Conservation (phyloP, 2,797 vertebrate genomes). For the Gouania willdenowi region DNA sequence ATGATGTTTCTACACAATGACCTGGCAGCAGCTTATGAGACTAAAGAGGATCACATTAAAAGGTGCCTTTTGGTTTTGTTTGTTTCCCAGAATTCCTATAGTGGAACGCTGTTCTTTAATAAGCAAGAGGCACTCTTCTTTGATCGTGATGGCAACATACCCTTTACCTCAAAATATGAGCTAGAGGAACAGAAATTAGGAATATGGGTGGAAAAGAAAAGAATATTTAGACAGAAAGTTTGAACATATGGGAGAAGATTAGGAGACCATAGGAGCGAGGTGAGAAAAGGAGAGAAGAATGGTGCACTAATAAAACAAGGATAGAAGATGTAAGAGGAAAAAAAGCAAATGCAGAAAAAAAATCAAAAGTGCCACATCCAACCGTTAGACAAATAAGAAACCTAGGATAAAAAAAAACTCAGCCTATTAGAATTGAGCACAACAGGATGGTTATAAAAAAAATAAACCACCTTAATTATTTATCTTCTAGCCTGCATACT, state of each 20-base stretch:
- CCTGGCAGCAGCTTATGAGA: constrained; percentile 28
- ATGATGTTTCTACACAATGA: constrained; percentile 18
- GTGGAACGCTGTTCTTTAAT: constrained; percentile 68
- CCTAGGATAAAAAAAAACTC: constrained; percentile 41
- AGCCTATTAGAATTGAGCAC: constrained; percentile 56
- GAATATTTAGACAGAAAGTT: constrained; percentile 14
- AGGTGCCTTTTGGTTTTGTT: constrained; percentile 1
- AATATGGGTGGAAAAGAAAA: constrained; percentile 32
- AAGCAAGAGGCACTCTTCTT: constrained; percentile 69
- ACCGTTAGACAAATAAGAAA: constrained; percentile 47
- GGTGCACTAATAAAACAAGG: constrained; percentile 44
- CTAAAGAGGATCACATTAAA: constrained; percentile 26
- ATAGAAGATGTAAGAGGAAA: constrained; percentile 22
- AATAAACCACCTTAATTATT: constrained; percentile 2
- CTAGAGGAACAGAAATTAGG: constrained; percentile 45
- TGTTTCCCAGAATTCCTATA: constrained; percentile 80
- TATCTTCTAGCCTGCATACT: constrained; percentile 12
- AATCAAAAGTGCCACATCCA: constrained; percentile 45
- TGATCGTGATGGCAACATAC: constrained; percentile 72
- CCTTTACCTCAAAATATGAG: constrained; percentile 71
- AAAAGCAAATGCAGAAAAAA: constrained; percentile 43
- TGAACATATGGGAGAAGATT: constrained; percentile 12
- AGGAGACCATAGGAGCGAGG: constrained; percentile 5
- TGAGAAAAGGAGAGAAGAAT: constrained; percentile 14
- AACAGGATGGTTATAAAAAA: constrained; percentile 35